Conservation (phyloP, 2,113 vertebrate genomes). For the Peromyscus maniculatus region DNA sequence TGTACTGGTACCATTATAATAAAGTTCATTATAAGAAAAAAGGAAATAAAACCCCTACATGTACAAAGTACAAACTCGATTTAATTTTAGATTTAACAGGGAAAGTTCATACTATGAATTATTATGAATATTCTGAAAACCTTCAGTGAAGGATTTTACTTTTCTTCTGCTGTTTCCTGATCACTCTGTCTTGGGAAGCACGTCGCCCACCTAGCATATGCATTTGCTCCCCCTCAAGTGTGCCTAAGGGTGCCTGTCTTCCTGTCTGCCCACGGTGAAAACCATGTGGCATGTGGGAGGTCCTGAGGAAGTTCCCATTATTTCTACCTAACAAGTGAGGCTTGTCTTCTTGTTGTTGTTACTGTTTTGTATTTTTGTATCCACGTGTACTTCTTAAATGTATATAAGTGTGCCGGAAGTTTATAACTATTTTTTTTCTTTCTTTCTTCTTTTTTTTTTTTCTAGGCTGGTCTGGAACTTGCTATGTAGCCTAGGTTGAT, state of each 20-base stretch:
- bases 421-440: not conserved
- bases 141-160: not conserved
- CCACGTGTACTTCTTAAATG: not conserved
- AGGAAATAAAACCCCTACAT: not conserved
- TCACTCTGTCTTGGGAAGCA: not conserved
- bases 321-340: not conserved
- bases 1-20: not conserved
- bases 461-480: not conserved
- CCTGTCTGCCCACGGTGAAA: not conserved
- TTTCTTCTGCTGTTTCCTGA: conserved; percentile 31
- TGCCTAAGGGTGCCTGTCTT: not conserved
- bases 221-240: not conserved
- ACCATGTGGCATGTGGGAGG: not conserved
- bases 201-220: not conserved
- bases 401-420: not conserved
- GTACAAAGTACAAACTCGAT: not conserved
- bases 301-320: not conserved
- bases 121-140: not conserved
- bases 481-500: not conserved
- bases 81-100: conserved; percentile 11
- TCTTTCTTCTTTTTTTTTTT: not conserved
- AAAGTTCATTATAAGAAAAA: conserved; percentile 38
- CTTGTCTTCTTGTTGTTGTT: not conserved
- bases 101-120: not conserved
- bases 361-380: not conserved